phyloP scores from a whole-genome alignment of 2,797 vertebrate genomes.

The Rhynchotus rufescens region DNA sequence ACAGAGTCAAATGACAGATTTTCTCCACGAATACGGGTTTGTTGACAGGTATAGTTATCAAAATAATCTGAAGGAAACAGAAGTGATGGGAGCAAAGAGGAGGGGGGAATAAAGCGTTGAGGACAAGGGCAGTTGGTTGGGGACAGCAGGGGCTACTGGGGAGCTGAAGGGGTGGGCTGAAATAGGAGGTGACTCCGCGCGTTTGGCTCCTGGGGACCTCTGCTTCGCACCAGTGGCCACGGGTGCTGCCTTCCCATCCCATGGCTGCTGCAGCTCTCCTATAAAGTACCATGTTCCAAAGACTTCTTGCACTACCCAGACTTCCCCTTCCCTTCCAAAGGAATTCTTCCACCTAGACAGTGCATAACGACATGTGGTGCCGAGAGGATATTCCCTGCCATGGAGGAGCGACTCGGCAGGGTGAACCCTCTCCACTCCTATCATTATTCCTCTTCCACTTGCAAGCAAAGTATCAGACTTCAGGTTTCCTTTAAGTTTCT shows the following conservation, averaged over 20 bases:
- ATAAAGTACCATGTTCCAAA: neutral
- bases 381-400: neutral
- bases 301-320: neutral
- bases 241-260: neutral
- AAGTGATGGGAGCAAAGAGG: neutral
- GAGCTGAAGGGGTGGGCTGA: neutral
- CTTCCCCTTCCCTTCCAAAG: neutral
- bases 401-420: neutral
- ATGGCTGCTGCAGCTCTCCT: neutral
- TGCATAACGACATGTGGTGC: neutral
- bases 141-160: neutral
- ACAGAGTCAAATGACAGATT: neutral
- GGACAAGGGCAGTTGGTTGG: neutral
- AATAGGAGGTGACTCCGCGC: neutral
- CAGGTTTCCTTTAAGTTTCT: neutral
- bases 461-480: neutral
- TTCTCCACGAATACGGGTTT: neutral
- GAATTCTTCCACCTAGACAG: neutral
- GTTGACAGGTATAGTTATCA: neutral
- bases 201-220: neutral
- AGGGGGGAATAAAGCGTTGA: neutral
- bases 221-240: neutral
- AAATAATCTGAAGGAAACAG: neutral
- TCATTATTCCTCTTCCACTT: neutral
- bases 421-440: neutral